Base-by-base conservation (phyloP, 2,888 invertebrate species). In the Drosophila demipolita region DNA sequence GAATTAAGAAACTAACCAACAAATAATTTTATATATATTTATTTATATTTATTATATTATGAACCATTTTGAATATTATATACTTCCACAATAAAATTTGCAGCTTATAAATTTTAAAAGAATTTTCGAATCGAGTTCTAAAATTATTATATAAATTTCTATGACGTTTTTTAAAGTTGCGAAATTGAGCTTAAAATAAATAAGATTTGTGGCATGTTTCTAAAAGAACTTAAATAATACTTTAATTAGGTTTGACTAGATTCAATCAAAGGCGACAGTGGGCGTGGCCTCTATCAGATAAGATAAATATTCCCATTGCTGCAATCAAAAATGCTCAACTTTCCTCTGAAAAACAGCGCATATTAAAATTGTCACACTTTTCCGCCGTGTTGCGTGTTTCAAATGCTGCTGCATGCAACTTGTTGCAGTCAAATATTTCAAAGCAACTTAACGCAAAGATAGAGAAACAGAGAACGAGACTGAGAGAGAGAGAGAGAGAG, bases 341-440 rank as follows among this genome's bases (percentile, higher is more conserved):
- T 45, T 0, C 4, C 29, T 32, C 17, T 1, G 20, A 20, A 32
- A 20, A 57, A 17, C 20, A 48, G 38, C 38, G 50, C 29, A 65
- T 38, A 61, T 6, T 59, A 68, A 78, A 78, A 69, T 72, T 67
- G 66, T 73, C 65, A 55, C 61, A 66, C 62, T 57, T 75, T 60
- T 57, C 52, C 42, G 60, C 32, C 52, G 48, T 72, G 49, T 68
- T 8, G 61, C 38, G 3, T 38, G 33, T 29, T 38, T 11, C 48
- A 11, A 33, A 42, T 53, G 29, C 23, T 33, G 36, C 12, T 33
- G 35, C 11, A 66, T 80, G 78, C 80, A 82, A 82, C 75, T 75
- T 73, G 73, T 57, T 75, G 70, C 73, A 70, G 73, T 68, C 57
- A 38, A 32, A 52, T 49, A 38, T 32, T 57, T 1, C 6, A 26